Evolutionary conservation across 2,113 vertebrate genomes (phyloP).

Genomic region (Corapipo altera): DNA sequence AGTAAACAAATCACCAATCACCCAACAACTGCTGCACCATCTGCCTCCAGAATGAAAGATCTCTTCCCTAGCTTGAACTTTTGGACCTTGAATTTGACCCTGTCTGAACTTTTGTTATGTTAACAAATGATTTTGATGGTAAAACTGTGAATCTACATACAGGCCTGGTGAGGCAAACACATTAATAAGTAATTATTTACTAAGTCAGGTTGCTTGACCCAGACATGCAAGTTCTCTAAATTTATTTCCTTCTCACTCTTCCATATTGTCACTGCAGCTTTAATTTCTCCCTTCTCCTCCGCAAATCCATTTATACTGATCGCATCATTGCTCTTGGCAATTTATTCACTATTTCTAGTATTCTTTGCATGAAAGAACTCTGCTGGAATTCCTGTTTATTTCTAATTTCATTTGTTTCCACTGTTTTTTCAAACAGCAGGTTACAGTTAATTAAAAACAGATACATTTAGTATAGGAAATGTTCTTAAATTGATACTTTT

Average conservation of each 20-base stretch:
- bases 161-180: neutral
- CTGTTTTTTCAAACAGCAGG: constrained; percentile 44
- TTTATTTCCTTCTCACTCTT: constrained; percentile 8
- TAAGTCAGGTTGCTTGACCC: constrained; percentile 8
- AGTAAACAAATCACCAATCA: constrained; percentile 34
- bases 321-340: constrained; percentile 12
- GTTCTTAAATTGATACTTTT: neutral
- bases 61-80: neutral
- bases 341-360: constrained; percentile 46
- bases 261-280: constrained; percentile 8
- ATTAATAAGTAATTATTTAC: constrained; percentile 33
- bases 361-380: constrained; percentile 59
- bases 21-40: neutral
- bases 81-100: constrained; percentile 13
- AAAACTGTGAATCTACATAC: constrained; percentile 21
- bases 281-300: constrained; percentile 39
- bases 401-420: constrained; percentile 54
- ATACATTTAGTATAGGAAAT: constrained; percentile 31
- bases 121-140: neutral
- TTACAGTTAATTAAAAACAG: constrained; percentile 63
- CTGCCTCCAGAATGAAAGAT: neutral
- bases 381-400: constrained; percentile 67
- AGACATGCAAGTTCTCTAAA: constrained; percentile 1
- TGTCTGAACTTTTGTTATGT: neutral
- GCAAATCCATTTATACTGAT: constrained; percentile 36